Evolutionary conservation across 2,113 vertebrate genomes (phyloP).

Genomic region (Sapayoa aenigma): DNA sequence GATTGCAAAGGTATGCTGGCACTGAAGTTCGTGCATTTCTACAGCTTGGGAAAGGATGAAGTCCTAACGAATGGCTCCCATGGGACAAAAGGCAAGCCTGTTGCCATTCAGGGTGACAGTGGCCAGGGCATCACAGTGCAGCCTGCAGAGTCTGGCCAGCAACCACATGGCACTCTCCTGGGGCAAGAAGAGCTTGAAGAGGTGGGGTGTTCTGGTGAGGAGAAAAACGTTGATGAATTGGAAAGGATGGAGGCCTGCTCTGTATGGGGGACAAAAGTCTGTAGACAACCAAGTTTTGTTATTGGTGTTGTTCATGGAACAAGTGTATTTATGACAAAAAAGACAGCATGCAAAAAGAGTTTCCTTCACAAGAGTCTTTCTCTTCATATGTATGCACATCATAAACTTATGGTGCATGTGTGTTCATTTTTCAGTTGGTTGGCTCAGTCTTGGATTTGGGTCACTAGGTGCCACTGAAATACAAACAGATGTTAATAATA

Average conservation of each 20-base stretch:
- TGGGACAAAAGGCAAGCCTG: background rate
- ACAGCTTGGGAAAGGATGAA: background rate
- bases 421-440: background rate
- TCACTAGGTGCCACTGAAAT: conserved; percentile 25
- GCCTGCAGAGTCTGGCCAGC: background rate
- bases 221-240: background rate
- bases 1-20: background rate
- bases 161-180: fast-evolving
- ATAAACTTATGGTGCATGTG: background rate
- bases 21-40: background rate
- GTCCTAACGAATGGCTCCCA: background rate
- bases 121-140: fast-evolving
- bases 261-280: background rate
- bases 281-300: background rate
- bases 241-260: background rate
- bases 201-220: background rate
- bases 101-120: fast-evolving
- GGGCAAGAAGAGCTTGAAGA: background rate
- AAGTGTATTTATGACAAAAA: background rate
- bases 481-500: background rate
- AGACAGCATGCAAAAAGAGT: background rate
- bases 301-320: background rate
- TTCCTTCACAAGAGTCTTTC: background rate
- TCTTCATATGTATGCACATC: background rate
- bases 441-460: background rate